Evolutionary conservation across 2,113 vertebrate genomes (phyloP), one percentile per base, ranked within the genome.

Genomic region (Xenopus borealis): DNA sequence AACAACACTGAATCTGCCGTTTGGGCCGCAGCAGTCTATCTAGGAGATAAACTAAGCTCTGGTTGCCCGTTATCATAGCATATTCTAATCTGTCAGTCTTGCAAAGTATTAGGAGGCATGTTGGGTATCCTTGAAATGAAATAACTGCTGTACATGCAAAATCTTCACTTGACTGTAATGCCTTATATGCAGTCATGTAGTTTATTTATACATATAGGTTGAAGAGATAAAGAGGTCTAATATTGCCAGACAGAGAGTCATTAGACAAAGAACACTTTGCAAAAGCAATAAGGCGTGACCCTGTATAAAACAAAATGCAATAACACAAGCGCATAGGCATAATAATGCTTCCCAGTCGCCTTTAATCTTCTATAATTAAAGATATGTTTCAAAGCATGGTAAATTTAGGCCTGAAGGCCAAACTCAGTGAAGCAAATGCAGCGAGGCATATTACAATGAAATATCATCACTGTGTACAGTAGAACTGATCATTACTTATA

Each of bases 311-410:
- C 69, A 76, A 69, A 58, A 76, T 55, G 73, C 73, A 76, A 76
- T 76, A 69, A 69, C 73, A 76, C 53, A 69, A 63, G 66, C 59
- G 55, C 58, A 69, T 66, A 69, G n/a, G 57, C 66, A 63, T 69
- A 63, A 52, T 69, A 76, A 75, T 69, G 57, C 65, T 69, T 75
- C 20, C 57, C 44, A 69, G 65, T 52, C 20, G 65, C 66, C 66
- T 75, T 75, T 75, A 75, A 76, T 76, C 66, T 69, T 58, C 46
- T 62, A 63, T 76, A 76, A 76, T 76, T 76, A 76, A 69, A 76
- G 73, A 69, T 76, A 75, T 69, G 47, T 69, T 75, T 76, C 65
- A 53, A 47, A 76, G 66, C 73, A 62, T 76, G 55, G 66, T 69
- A 76, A 20, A 47, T 69, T 69, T 63, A 69, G 69, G 59, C 73